These are phyloP conservation scores for Gambusia yucatana DNA, from an alignment of 2,797 vertebrate species.

Conservation along the genomic window DNA sequence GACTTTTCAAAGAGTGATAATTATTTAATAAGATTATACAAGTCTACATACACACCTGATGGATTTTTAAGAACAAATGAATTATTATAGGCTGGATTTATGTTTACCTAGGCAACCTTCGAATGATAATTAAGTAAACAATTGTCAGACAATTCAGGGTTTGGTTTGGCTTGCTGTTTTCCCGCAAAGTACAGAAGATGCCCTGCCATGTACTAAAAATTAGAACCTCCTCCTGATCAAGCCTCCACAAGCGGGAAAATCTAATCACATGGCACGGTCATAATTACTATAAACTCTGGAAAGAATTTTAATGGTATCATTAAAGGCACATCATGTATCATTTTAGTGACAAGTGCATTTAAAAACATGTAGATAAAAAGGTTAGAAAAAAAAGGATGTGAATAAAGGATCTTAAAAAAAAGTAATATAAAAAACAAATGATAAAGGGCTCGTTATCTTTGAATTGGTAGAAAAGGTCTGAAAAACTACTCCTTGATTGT, in stretches of 20 bases:
- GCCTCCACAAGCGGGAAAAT: constrained; percentile 61
- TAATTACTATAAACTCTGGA: neutral
- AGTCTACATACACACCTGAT: constrained; percentile 22
- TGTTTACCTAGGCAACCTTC: constrained; percentile 44
- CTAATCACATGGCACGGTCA: constrained; percentile 28
- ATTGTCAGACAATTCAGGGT: constrained; percentile 30
- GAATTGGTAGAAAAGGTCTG: constrained; percentile 49
- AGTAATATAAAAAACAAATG: constrained; percentile 19
- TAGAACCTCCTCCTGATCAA: constrained; percentile 55
- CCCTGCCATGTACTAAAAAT: constrained; percentile 59
- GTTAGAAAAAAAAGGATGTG: neutral
- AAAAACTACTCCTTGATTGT: constrained; percentile 58
- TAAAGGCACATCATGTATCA: neutral
- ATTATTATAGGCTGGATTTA: constrained; percentile 48
- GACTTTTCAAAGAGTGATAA: neutral
- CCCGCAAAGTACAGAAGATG: constrained; percentile 33
- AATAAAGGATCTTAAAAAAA: constrained; percentile 5
- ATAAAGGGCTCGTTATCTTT: constrained; percentile 30
- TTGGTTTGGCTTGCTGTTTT: constrained; percentile 46
- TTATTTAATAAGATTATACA: constrained; percentile 14
- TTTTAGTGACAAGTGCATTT: neutral
- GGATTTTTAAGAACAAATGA: constrained; percentile 49
- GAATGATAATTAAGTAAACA: constrained; percentile 41
- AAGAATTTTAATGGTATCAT: neutral
- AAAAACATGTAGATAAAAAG: constrained; percentile 11